phyloP scores from a whole-genome alignment of 2,888 invertebrate species.

The Phytoseiulus persimilis region DNA sequence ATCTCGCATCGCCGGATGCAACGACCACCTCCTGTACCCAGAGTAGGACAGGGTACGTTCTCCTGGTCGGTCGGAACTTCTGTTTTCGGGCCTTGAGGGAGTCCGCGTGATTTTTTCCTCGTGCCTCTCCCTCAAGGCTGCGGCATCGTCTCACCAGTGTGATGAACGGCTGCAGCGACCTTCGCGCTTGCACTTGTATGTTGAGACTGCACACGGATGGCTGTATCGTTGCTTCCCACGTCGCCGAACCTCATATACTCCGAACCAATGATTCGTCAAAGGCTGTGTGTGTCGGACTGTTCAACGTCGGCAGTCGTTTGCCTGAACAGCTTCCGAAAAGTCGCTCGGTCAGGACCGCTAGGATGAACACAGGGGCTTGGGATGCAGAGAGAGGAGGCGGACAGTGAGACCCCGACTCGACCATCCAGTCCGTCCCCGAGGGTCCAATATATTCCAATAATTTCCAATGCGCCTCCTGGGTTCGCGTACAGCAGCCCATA shows the following conservation, averaged over 20 bases:
- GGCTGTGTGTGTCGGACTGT: too few relatives aligned
- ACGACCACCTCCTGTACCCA: not conserved
- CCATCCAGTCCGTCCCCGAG: not conserved
- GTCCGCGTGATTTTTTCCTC: not conserved
- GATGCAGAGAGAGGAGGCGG: not conserved
- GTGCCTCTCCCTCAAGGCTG: not conserved
- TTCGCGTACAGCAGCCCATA: not conserved
- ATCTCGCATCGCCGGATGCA: not conserved
- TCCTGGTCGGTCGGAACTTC: not conserved
- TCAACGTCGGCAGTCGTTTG: not conserved
- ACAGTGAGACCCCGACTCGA: not conserved
- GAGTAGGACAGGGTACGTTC: not conserved
- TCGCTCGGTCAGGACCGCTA: not conserved
- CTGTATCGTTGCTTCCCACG: too few relatives aligned
- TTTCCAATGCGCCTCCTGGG: not conserved
- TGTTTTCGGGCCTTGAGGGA: not conserved
- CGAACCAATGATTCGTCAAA: not conserved
- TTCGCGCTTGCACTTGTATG: too few relatives aligned
- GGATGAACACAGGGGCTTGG: not conserved
- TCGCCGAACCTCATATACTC: not conserved
- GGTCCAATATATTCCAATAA: not conserved
- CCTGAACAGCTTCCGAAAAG: not conserved
- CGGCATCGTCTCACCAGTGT: not conserved
- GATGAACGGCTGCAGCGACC: not conserved
- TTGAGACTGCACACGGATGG: too few relatives aligned